Conservation (phyloP, 2,113 vertebrate species). For the Rhinopomastus cyanomelas region DNA sequence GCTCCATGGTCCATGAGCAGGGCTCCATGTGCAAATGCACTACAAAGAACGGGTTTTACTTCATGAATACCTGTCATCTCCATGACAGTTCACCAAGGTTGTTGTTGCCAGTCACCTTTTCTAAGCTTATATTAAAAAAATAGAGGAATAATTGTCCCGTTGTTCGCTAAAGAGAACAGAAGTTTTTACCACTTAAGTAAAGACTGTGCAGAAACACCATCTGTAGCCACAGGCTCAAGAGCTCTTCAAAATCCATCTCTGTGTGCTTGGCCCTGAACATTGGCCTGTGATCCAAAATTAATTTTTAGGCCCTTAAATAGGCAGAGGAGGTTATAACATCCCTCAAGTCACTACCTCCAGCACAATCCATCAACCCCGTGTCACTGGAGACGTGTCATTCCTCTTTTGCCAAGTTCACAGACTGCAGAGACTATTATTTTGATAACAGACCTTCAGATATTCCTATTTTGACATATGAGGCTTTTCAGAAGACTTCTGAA, state of each 20-base stretch:
- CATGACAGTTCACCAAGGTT: constrained; percentile 10
- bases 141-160: constrained; percentile 7
- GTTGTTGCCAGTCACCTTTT: neutral
- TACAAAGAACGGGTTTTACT: constrained; percentile 43
- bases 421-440: neutral
- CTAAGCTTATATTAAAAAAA: constrained; percentile 25
- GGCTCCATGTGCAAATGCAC: neutral
- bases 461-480: constrained; percentile 15
- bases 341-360: neutral
- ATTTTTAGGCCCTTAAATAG: constrained; percentile 14
- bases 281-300: neutral
- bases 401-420: neutral
- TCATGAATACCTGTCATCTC: constrained; percentile 1
- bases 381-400: neutral
- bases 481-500: constrained; percentile 11
- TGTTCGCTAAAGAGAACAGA: neutral
- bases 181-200: neutral
- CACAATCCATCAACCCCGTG: neutral
- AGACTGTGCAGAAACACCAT: neutral
- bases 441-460: neutral
- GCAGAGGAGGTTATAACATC: neutral
- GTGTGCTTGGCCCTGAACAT: neutral
- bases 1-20: neutral
- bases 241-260: neutral
- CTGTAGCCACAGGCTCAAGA: neutral